Evolutionary conservation across 2,113 vertebrate species (phyloP).

Genomic region (Tor tambroides): DNA sequence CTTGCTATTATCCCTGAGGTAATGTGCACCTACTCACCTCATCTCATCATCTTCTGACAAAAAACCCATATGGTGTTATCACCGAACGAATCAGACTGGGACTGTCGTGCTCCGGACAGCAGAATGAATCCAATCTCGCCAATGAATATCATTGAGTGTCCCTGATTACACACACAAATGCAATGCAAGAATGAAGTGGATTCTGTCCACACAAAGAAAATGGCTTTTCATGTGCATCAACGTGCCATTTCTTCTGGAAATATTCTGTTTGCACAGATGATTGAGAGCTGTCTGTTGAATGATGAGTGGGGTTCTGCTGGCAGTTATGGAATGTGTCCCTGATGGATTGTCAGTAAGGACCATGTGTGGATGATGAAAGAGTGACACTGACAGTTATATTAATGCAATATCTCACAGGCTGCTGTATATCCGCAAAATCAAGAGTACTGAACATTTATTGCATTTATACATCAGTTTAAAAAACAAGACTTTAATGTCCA

Average conservation of each 20-base stretch:
- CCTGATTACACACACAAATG: constrained; percentile 19
- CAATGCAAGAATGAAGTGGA: neutral
- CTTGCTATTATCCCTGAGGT: constrained; percentile 20
- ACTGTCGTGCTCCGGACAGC: neutral
- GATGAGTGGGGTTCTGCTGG: constrained; percentile 6
- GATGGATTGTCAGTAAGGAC: neutral
- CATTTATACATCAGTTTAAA: no score
- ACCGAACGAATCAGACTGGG: constrained; percentile 20
- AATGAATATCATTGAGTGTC: constrained; percentile 35
- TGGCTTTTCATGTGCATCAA: constrained; percentile 26
- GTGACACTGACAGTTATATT: neutral
- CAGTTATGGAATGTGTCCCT: neutral
- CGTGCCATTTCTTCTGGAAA: neutral
- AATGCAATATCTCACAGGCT: neutral
- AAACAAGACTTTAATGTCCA: no score
- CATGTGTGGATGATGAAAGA: neutral
- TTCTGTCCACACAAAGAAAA: constrained; percentile 19
- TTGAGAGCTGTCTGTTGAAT: constrained; percentile 9
- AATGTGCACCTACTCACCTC: neutral
- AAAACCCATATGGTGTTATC: constrained; percentile 36
- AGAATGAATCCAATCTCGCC: constrained; percentile 20
- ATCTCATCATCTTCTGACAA: constrained; percentile 22
- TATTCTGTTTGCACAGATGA: neutral
- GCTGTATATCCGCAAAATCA: neutral
- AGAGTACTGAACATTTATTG: no score